Conservation (phyloP, 2,888 invertebrate genomes). For the Odontocerum albicorne region DNA sequence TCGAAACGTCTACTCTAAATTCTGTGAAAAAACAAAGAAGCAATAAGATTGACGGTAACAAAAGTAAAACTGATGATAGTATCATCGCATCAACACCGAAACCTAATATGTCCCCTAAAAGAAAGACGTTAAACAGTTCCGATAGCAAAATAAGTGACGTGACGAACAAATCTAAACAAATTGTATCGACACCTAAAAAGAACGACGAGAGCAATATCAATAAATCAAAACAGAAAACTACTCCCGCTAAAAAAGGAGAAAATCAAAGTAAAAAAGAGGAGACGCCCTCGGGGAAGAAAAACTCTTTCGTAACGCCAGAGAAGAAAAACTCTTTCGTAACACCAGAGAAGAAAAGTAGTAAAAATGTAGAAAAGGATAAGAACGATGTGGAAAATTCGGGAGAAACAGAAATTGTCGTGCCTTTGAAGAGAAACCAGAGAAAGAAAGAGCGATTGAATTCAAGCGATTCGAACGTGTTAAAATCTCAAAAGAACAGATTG, state of each 20-base stretch:
- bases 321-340: neutral
- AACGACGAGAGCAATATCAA: neutral
- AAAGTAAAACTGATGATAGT: too few species aligned
- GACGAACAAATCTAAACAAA: constrained; percentile 42
- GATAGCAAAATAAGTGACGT: constrained; percentile 36
- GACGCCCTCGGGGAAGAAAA: neutral
- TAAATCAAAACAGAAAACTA: neutral
- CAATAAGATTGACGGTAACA: too few species aligned
- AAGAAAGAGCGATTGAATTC: constrained; percentile 16
- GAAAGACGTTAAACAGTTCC: too few species aligned
- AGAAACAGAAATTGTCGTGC: constrained; percentile 42
- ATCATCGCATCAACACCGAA: too few species aligned
- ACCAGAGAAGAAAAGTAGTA: neutral
- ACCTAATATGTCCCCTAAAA: too few species aligned
- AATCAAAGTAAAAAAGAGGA: constrained; percentile 9
- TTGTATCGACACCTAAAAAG: neutral
- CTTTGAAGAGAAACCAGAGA: neutral
- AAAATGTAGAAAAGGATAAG: neutral
- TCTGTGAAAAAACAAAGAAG: too few species aligned
- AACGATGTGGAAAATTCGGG: constrained; percentile 6
- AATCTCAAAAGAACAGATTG: neutral
- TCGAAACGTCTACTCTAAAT: too few species aligned
- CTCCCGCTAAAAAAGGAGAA: constrained; percentile 1
- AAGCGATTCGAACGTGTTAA: constrained; percentile 20
- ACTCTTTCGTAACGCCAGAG: neutral